A percentile compares a stretch with the other conserved stretches of the same genome.
phyloP scores from a whole-genome alignment of 2,888 invertebrate genomes.

The Dichetophora obliterata region DNA sequence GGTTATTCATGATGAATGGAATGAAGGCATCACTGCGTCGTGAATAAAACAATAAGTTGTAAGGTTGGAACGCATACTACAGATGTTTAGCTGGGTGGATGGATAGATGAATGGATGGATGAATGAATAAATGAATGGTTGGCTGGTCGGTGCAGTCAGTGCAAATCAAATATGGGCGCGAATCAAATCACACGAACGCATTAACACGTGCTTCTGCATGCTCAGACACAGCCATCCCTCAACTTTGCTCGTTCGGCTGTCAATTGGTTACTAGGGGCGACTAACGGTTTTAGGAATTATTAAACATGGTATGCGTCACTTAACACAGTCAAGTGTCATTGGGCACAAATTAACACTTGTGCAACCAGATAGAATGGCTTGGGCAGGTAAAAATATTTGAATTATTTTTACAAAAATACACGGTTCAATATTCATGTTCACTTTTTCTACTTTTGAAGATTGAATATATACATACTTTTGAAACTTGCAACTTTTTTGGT shows the following conservation, averaged over 20 bases:
- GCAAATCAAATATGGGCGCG: constrained; percentile 1
- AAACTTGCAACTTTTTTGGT: no score
- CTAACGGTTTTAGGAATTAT: constrained; percentile 7
- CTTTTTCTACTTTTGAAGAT: no score
- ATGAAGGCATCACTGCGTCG: constrained; percentile 7
- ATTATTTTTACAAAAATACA: not conserved
- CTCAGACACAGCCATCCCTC: not conserved
- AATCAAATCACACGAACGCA: constrained; percentile 10
- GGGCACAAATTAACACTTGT: not conserved
- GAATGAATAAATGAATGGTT: not conserved
- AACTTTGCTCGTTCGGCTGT: not conserved
- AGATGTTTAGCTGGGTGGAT: no score
- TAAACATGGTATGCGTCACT: constrained; percentile 14
- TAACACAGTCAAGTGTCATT: not conserved
- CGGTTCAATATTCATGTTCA: no score
- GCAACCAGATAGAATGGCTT: not conserved
- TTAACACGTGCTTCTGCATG: constrained; percentile 10
- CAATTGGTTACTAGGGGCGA: constrained; percentile 2
- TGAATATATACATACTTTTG: no score
- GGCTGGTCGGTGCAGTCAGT: not conserved
- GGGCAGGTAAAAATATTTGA: not conserved
- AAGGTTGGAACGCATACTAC: constrained; percentile 5
- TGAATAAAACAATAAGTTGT: constrained; percentile 13
- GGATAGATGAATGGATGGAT: not conserved
- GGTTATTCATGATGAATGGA: constrained; percentile 11